Base-by-base conservation (phyloP, 2,888 invertebrate genomes). In the Linhomoeus sp. region DNA sequence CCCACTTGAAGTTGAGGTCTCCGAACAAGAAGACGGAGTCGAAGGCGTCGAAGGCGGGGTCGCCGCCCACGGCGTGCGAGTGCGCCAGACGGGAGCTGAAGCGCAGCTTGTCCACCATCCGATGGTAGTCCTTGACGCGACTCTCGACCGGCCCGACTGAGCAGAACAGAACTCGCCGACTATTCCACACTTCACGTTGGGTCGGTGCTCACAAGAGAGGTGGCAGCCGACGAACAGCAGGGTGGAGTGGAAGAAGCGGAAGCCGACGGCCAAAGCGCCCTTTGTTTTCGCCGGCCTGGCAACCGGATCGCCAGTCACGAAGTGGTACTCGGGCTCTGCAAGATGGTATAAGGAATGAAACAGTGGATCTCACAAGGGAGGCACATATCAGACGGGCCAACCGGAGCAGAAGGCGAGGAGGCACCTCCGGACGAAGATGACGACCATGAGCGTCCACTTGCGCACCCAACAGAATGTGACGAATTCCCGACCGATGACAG, bases 11-110 rank as follows among this genome's bases (percentile, higher is more conserved):
- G 19, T 44, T 44, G 19, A 44, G 19, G 33, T 44, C 44, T 24
- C 44, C 44, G 14, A 44, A 37, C 37, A 33, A 36, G 38, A 44
- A 37, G 9, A 44, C 44, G 23, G n/a, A 5, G 20, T 44, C 44
- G 44, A 38, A 36, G 33, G 35, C 22, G 36, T 7, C n/a, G 7
- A 44, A n/a, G 14, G 44, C 44, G 37, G 44, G n/a, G 33, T 44
- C 7, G n/a, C 37, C 36, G n/a, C n/a, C n/a, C n/a, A n/a, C n/a
- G 25, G 37, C 9, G 23, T 25, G 23, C 2, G 5, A 29, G 29
- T 12, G 7, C 7, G 12, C 19, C 3, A 24, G 12, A 3, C 33
- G 25, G 2, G 12, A 7, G n/a, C 9, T 3, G 26, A 37, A 36
- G 2, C n/a, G 23, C 2, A 44, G 19, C 15, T 9, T 12, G 14